These are phyloP conservation scores for Lochmaea crataegi DNA, from an alignment of 2,888 invertebrate species.

Conservation along the genomic window DNA sequence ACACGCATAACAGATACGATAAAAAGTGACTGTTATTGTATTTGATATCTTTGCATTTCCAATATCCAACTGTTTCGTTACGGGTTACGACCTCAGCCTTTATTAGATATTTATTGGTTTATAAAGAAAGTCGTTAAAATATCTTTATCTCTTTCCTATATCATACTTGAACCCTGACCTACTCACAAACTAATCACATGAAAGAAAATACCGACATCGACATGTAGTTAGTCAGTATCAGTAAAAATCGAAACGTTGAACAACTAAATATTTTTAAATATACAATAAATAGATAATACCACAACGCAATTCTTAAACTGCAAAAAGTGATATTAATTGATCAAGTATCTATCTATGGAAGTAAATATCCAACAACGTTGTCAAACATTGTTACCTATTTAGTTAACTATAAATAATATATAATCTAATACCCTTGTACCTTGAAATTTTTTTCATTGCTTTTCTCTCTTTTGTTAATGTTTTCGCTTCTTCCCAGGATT, in stretches of 20 bases:
- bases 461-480: too few relatives aligned
- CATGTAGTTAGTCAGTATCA: background rate
- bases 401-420: too few relatives aligned
- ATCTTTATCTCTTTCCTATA: constrained; percentile 11
- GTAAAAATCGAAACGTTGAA: background rate
- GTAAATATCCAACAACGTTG: too few relatives aligned
- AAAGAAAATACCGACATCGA: constrained; percentile 15
- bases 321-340: too few relatives aligned
- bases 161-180: constrained; percentile 27
- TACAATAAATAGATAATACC: too few relatives aligned
- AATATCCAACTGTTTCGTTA: constrained; percentile 17
- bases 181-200: constrained; percentile 19
- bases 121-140: constrained; percentile 20
- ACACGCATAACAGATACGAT: background rate
- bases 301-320: too few relatives aligned
- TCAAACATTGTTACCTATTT: too few relatives aligned
- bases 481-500: too few relatives aligned
- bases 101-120: constrained; percentile 24
- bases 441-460: too few relatives aligned
- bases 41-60: background rate
- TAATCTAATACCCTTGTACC: too few relatives aligned
- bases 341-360: too few relatives aligned
- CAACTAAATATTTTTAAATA: too few relatives aligned
- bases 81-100: constrained; percentile 22
- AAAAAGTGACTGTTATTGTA: constrained; percentile 1